phyloP scores from a whole-genome alignment of 2,113 vertebrate genomes.

The Redunca redunca region DNA sequence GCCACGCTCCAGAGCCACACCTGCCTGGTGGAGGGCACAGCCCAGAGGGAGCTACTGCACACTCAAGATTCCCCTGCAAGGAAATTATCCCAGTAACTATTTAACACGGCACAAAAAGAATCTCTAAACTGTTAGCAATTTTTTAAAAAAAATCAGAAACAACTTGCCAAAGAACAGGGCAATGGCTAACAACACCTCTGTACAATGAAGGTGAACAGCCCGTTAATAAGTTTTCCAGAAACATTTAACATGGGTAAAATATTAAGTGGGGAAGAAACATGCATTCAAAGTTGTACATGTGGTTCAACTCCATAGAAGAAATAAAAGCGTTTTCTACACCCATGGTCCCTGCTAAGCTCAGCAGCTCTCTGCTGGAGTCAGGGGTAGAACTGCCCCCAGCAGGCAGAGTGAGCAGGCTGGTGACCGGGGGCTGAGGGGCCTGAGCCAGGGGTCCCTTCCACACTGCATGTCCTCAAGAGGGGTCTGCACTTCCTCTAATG shows the following conservation, averaged over 20 bases:
- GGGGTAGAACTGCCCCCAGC: background rate
- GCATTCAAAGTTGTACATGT: background rate
- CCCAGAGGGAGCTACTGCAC: background rate
- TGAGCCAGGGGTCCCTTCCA: background rate
- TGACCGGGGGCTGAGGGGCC: background rate
- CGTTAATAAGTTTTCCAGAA: background rate
- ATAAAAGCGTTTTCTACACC: background rate
- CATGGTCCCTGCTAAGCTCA: background rate
- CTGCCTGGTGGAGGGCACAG: no score
- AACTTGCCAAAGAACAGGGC: background rate
- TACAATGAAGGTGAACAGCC: background rate
- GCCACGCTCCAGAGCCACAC: background rate
- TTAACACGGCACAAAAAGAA: background rate
- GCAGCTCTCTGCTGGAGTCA: background rate
- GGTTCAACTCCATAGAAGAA: background rate
- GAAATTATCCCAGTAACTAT: background rate
- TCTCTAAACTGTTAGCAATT: background rate
- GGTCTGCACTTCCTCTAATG: accelerated
- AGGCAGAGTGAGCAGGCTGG: background rate
- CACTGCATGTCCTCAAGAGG: background rate
- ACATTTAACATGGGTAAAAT: background rate
- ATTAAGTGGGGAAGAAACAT: background rate
- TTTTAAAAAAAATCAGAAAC: background rate
- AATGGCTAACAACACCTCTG: background rate
- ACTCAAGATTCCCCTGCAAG: accelerated